phyloP scores from a whole-genome alignment of 2,113 vertebrate genomes.

The Eublepharis macularius region DNA sequence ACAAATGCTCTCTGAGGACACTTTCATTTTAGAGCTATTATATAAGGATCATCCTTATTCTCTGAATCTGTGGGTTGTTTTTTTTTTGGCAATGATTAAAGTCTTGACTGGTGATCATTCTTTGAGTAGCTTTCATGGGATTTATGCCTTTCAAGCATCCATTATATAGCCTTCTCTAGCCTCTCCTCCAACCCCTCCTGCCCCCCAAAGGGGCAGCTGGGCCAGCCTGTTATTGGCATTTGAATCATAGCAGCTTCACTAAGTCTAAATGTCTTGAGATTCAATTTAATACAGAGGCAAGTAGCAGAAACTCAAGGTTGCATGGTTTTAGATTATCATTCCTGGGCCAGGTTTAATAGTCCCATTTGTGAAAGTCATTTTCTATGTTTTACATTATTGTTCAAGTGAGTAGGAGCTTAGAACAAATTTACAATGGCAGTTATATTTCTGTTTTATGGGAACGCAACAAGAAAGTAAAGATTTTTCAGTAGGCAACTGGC shows the following conservation, averaged over 20 bases:
- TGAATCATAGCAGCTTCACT: conserved; percentile 39
- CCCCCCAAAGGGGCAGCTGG: conserved; percentile 15
- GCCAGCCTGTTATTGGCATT: conserved; percentile 38
- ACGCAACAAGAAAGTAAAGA: conserved; percentile 8
- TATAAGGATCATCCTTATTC: conserved; percentile 57
- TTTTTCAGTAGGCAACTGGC: conserved; percentile 11
- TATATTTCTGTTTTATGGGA: not conserved
- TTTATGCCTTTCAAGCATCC: conserved; percentile 64
- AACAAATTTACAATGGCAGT: not conserved
- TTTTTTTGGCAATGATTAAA: conserved; percentile 72
- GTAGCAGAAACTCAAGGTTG: not conserved
- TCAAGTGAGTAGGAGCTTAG: conserved; percentile 12
- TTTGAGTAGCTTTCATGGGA: conserved; percentile 57
- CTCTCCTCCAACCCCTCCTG: conserved; percentile 4
- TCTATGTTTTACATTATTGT: conserved; percentile 25
- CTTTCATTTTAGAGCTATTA: conserved; percentile 63
- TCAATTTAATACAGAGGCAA: conserved; percentile 28
- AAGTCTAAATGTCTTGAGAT: not conserved
- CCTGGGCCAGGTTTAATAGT: conserved; percentile 34
- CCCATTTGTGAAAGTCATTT: conserved; percentile 36
- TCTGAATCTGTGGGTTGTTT: conserved; percentile 50
- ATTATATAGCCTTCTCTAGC: conserved; percentile 39
- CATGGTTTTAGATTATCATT: not conserved
- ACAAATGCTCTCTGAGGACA: conserved; percentile 59
- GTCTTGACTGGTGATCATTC: conserved; percentile 66